Conservation (phyloP, 1,140 invertebrate genomes). For the Helicoverpa armigera region DNA sequence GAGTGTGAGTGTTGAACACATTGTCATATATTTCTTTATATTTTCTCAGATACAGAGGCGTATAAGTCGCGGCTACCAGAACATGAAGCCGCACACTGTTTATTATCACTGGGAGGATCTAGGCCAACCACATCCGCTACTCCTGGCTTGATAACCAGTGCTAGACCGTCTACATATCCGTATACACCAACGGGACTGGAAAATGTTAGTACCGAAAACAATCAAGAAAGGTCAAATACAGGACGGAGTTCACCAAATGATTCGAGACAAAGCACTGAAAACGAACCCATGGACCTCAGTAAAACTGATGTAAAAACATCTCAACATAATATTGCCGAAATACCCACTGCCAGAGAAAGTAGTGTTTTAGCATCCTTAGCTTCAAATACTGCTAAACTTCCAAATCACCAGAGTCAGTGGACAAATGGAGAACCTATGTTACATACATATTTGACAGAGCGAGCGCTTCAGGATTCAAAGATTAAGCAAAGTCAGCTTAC, state of each 20-base stretch:
- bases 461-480: constrained; percentile 91
- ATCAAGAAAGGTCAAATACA: constrained; percentile 67
- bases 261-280: constrained; percentile 69
- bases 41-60: constrained; percentile 87
- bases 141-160: constrained; percentile 86
- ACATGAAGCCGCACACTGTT: constrained; percentile 95
- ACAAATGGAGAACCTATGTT: constrained; percentile 89
- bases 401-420: constrained; percentile 87
- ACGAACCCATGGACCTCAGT: constrained; percentile 88
- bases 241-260: constrained; percentile 63
- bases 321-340: constrained; percentile 80
- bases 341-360: constrained; percentile 88
- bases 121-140: constrained; percentile 81
- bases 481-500: constrained; percentile 90
- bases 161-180: constrained; percentile 88
- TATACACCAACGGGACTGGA: constrained; percentile 85
- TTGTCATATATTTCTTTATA: constrained; percentile 16
- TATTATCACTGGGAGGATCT: constrained; percentile 90
- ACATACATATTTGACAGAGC: constrained; percentile 92
- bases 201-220: constrained; percentile 64
- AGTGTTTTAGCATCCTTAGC: constrained; percentile 89
- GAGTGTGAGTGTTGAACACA: too few species aligned
- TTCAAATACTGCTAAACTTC: constrained; percentile 88
- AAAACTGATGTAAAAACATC: constrained; percentile 77
- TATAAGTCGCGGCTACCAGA: constrained; percentile 90